Conservation (phyloP, 2,113 vertebrate species). For the Pluvialis apricaria region DNA sequence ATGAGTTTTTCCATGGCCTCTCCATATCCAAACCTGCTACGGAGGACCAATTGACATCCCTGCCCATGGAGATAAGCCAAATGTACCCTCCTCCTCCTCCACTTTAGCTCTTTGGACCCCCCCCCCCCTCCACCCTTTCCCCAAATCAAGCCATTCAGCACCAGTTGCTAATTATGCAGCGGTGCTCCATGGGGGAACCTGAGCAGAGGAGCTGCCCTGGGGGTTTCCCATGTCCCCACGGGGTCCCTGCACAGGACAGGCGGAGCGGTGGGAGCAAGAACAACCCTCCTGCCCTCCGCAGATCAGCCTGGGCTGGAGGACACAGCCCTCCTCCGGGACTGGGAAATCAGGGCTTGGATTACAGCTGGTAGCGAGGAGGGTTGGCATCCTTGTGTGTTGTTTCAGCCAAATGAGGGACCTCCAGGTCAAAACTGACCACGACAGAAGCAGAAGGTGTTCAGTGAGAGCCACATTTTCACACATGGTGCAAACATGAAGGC, state of each 20-base stretch:
- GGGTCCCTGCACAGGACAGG: not conserved
- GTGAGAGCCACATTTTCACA: not conserved
- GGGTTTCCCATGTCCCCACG: not conserved
- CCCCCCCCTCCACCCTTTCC: not conserved
- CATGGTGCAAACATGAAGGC: not conserved
- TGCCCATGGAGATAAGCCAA: not conserved
- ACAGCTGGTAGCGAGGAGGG: not conserved
- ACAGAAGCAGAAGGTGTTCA: not conserved
- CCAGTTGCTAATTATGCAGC: rapidly evolving
- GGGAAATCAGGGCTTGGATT: not conserved
- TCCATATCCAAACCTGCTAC: not conserved
- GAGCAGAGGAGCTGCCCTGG: not conserved
- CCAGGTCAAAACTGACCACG: not conserved
- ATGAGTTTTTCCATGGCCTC: not conserved
- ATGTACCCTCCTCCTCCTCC: not conserved
- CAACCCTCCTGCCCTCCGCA: not conserved
- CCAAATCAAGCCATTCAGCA: rapidly evolving
- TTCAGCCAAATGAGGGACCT: not conserved
- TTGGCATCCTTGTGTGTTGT: not conserved
- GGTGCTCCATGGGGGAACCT: rapidly evolving
- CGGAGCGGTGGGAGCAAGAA: not conserved
- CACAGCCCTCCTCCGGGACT: not conserved
- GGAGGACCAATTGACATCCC: not conserved
- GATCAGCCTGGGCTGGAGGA: not conserved
- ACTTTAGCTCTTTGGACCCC: not conserved